Base-by-base conservation (phyloP, 2,113 vertebrate genomes). In the Halcyon malimbica region DNA sequence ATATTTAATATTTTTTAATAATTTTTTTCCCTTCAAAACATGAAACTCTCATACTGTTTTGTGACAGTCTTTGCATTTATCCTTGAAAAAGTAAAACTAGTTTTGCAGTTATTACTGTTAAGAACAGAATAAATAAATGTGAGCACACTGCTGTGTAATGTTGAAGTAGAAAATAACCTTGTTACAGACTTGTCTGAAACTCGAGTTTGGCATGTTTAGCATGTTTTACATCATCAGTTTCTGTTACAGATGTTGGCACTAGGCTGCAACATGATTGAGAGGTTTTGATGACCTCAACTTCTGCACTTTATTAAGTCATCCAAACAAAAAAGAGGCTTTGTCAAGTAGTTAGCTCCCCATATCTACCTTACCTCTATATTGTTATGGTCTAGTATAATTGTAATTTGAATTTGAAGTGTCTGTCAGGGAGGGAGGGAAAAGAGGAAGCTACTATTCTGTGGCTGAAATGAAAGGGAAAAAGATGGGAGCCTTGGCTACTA, bases 251-350 rank as follows among this genome's bases (percentile, higher is more conserved):
- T 95, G 73, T 93, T 96, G 91, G 89, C 93, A 89, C 76, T 57
- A 79, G 74, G 48, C 87, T 85, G 62, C 53, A 83, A 50, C 83
- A 89, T 89, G 96, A 96, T 83, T 95, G 93, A 96, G 91, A 85
- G 89, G 21, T 94, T 95, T 95, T 93, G 83, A 93, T 92, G 96
- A 96, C 94, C 93, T 96, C 87, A 95, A 83, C 91, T 94, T 89
- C 94, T 80, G 77, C 87, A 95, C 80, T 82, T 70, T 95, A 92
- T 92, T 96, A 94, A 94, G 93, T 94, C 89, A 96, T 78, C 83
- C 77, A 89, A 92, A 97, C 44, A 93, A 93, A 94, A 89, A 94
- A 94, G 59, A 94, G 84, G 41, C 59, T 92, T 77, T 96, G 77
- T 87, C 83, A 87, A 94, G 74, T 67, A 89, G 37, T 62, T 94